phyloP scores from a whole-genome alignment of 2,888 invertebrate genomes.

The Masnerella sp. region DNA sequence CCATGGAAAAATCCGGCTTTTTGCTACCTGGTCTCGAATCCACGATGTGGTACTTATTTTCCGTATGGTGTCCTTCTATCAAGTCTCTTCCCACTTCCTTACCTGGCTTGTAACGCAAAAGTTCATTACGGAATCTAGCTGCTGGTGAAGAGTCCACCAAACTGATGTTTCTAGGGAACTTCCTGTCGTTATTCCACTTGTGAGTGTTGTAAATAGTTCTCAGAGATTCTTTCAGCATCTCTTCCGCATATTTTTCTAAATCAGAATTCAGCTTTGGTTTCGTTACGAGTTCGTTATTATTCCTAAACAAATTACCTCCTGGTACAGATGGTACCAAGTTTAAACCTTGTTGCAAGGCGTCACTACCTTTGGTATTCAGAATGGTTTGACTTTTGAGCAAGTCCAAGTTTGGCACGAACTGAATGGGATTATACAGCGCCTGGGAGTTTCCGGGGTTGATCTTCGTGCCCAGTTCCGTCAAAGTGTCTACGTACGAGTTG shows the following conservation, averaged over 20 bases:
- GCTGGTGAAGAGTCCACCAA: conserved; percentile 67
- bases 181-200: conserved; percentile 75
- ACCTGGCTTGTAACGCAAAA: conserved; percentile 67
- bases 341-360: conserved; percentile 68
- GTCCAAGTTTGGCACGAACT: conserved; percentile 73
- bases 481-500: conserved; percentile 67
- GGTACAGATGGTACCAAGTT: conserved; percentile 72
- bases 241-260: conserved; percentile 74
- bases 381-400: conserved; percentile 71
- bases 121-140: conserved; percentile 67
- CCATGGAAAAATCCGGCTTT: conserved; percentile 66
- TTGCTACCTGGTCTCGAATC: conserved; percentile 62
- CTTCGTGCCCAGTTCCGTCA: conserved; percentile 69
- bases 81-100: conserved; percentile 65
- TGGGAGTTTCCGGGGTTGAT: conserved; percentile 61
- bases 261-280: conserved; percentile 72
- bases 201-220: conserved; percentile 75
- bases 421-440: conserved; percentile 72
- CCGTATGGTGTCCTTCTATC: conserved; percentile 71
- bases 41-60: conserved; percentile 66
- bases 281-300: conserved; percentile 66
- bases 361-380: conserved; percentile 68
- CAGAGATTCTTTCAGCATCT: conserved; percentile 75
- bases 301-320: conserved; percentile 73
- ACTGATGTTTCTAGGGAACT: conserved; percentile 63